Percentiles rank a stretch among this genome's conserved stretches.
These are phyloP conservation scores for Ardeotis arabs DNA, from an alignment of 2,113 vertebrate genomes.

Conservation along the genomic window DNA sequence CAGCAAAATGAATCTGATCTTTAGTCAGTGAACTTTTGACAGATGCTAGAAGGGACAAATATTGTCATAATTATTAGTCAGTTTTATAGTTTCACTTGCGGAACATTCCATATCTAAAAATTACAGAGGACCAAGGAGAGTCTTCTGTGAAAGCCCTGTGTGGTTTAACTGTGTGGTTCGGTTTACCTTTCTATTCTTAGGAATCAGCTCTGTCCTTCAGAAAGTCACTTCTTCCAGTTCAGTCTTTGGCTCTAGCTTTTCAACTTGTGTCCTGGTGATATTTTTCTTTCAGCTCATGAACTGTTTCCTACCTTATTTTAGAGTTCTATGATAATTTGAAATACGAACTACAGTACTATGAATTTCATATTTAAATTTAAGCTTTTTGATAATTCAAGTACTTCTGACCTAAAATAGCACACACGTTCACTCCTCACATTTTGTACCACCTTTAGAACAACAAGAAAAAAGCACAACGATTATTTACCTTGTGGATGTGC, in stretches of 20 bases:
- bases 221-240: neutral
- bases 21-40: neutral
- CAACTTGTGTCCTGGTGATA: neutral
- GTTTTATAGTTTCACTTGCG: neutral
- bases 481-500: slow-evolving; percentile 90
- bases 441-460: neutral
- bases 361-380: neutral
- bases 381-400: neutral
- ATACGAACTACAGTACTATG: neutral
- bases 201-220: neutral
- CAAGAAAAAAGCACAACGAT: neutral
- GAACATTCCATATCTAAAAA: neutral
- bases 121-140: neutral
- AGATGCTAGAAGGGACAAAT: neutral
- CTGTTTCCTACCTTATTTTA: neutral
- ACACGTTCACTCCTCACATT: neutral
- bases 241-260: neutral
- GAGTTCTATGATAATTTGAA: neutral
- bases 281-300: neutral
- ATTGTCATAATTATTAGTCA: neutral
- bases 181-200: neutral
- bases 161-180: neutral
- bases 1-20: neutral
- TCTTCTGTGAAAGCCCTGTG: neutral
- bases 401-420: neutral